Base-by-base conservation (phyloP, 2,888 invertebrate genomes). In the Parascotia fuliginaria region DNA sequence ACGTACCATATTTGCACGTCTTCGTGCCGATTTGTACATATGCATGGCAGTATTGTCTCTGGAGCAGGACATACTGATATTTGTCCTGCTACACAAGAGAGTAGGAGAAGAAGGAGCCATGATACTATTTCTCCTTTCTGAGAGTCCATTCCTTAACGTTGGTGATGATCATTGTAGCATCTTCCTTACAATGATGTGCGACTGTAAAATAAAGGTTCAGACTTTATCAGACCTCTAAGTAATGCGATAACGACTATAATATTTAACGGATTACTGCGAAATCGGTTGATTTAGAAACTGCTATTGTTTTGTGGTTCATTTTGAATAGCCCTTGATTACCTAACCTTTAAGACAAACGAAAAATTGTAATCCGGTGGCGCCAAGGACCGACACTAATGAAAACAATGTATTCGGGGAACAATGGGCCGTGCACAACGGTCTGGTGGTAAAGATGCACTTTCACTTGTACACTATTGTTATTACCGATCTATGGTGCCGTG, bases 1-100 rank as follows among this genome's bases (percentile, higher is more conserved):
- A 41, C 67, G 87, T 89, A 97, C 97, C 97, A 97, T 91, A 97
- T 96, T 93, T 97, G 97, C 66, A 96, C 93, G 74, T 97, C 97
- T 75, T 95, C 95, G 71, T 94, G 94, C 37, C 96, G 93, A 58
- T 95, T 93, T 19, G 96, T 94, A 83, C 97, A 97, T 68, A 97
- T 94, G 80, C 97, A 97, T 15, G 97, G 97, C 48, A 96, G 85
- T 70, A 97, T 97, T 37, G 93, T 92, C 72, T 96, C 96, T 54
- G 96, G 95, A 16, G 94, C 92, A 16, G 97, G 97, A 81, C 97
- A 97, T 77, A 89, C 80, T 59, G 79, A 56, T 29, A 66, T 58
- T 56, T 84, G 81, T 54, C 80, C 81, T 19, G 63, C 68, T 15
- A 64, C 71, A 38, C 50, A 62, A 37, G 68, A 53, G 50, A 77